Percentiles rank a stretch among this genome's conserved stretches.
These are phyloP conservation scores for Melieria crassipennis DNA, from an alignment of 2,888 invertebrate species.

Conservation along the genomic window DNA sequence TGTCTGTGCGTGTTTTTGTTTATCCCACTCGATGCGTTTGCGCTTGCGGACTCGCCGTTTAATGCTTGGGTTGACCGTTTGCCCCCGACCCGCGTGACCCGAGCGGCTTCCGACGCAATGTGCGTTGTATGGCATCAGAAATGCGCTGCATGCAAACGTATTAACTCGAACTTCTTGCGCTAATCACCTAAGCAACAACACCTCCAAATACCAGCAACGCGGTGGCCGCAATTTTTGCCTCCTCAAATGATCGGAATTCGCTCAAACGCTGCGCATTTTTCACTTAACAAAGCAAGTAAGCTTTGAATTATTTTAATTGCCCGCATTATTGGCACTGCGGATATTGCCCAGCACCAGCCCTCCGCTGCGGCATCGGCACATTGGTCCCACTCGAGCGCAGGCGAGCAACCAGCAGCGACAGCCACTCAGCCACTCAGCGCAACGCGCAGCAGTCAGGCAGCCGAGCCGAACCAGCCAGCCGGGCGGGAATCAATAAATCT, in stretches of 20 bases:
- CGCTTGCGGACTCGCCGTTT: too few species aligned
- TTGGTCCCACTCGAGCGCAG: not conserved
- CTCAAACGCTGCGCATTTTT: not conserved
- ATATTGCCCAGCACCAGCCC: not conserved
- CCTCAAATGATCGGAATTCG: constrained; percentile 11
- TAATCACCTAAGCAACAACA: not conserved
- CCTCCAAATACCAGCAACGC: not conserved
- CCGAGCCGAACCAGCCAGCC: not conserved
- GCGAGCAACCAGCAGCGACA: not conserved
- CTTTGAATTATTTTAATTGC: constrained; percentile 36
- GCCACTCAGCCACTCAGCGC: not conserved
- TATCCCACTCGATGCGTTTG: not conserved
- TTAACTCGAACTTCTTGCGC: constrained; percentile 9
- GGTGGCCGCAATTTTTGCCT: not conserved
- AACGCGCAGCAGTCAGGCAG: not conserved
- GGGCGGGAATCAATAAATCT: constrained; percentile 58
- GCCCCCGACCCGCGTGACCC: too few species aligned
- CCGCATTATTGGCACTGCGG: constrained; percentile 27
- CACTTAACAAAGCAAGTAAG: constrained; percentile 3
- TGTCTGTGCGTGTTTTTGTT: not conserved
- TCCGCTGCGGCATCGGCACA: not conserved
- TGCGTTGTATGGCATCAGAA: not conserved
- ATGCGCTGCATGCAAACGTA: constrained; percentile 3
- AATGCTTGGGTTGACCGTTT: too few species aligned
- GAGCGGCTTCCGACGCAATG: too few species aligned